phyloP scores from a whole-genome alignment of 2,888 invertebrate genomes.

The Synergus itoensis region DNA sequence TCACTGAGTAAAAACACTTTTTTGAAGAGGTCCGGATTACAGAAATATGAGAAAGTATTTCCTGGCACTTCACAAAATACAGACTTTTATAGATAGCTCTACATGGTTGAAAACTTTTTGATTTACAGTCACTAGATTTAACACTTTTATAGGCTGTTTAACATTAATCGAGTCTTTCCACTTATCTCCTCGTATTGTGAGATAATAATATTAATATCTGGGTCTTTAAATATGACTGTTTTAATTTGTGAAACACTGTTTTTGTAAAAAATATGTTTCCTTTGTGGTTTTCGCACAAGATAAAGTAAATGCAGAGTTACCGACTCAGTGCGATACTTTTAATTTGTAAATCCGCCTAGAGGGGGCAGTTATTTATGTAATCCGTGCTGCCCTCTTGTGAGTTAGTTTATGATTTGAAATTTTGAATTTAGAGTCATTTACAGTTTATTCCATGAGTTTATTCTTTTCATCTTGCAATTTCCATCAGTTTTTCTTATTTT shows the following conservation, averaged over 20 bases:
- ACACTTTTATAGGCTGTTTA: conserved; percentile 6
- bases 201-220: background rate
- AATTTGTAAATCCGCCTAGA: background rate
- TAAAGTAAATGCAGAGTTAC: background rate
- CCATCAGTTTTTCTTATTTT: background rate
- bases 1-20: background rate
- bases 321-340: background rate
- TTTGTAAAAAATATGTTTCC: conserved; percentile 30
- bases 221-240: background rate
- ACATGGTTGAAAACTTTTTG: conserved; percentile 13
- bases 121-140: background rate
- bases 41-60: background rate
- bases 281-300: conserved; percentile 18
- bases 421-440: background rate
- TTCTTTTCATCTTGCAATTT: background rate
- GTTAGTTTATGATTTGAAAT: background rate
- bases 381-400: background rate
- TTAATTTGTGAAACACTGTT: conserved; percentile 6
- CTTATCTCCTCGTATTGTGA: background rate
- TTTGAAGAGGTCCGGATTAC: background rate
- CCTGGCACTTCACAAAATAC: conserved; percentile 9
- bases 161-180: background rate
- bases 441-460: background rate
- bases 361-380: background rate
- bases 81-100: background rate